Conservation (phyloP, 2,113 vertebrate genomes). For the Campylomormyrus tamandua region DNA sequence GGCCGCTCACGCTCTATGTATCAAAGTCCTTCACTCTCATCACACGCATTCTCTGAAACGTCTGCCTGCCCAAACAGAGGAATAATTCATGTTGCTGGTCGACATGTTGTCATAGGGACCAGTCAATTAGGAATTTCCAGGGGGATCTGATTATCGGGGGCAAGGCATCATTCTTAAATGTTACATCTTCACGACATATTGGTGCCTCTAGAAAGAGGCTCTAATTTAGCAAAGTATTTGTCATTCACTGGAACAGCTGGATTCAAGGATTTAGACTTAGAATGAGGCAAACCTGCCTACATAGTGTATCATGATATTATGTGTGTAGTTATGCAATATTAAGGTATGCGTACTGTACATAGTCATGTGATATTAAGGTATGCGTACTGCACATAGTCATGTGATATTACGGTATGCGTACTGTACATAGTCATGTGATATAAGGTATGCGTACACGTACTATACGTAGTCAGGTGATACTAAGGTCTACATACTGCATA, state of each 20-base stretch:
- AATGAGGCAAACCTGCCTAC: background rate
- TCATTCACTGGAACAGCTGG: background rate
- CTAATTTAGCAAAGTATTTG: conserved; percentile 8
- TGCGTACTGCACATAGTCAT: background rate
- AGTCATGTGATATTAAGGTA: background rate
- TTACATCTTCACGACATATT: background rate
- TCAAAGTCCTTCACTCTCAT: background rate
- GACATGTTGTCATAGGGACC: conserved; percentile 15
- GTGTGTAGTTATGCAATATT: background rate
- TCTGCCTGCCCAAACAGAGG: conserved; percentile 17
- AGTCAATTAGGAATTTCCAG: conserved; percentile 24
- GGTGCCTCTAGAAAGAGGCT: background rate
- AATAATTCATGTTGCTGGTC: conserved; percentile 24
- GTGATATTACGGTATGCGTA: background rate
- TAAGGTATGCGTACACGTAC: background rate
- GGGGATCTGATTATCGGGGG: conserved; percentile 20
- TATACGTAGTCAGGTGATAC: background rate
- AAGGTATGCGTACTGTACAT: background rate
- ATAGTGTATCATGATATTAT: background rate
- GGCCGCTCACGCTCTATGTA: background rate
- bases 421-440: background rate
- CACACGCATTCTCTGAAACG: conserved; percentile 1
- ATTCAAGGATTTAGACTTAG: background rate
- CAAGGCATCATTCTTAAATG: conserved; percentile 19
- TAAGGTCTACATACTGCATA: background rate